These are phyloP conservation scores for Venusia cambrica DNA, from an alignment of 2,888 invertebrate species.

Conservation along the genomic window DNA sequence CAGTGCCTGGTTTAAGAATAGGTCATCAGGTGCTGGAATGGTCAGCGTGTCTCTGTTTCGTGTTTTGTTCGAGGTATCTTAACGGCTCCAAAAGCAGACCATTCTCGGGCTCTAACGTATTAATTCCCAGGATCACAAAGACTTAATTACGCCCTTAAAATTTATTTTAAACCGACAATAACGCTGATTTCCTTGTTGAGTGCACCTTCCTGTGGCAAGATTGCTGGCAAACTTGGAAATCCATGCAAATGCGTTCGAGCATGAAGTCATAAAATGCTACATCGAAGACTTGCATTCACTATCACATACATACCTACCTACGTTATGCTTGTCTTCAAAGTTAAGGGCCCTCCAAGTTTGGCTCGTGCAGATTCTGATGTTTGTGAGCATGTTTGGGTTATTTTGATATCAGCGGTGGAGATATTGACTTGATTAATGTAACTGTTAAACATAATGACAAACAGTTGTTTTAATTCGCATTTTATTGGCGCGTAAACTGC, in stretches of 20 bases:
- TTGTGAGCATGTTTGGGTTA: no score
- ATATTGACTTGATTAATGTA: conserved; percentile 55
- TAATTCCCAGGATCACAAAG: conserved; percentile 67
- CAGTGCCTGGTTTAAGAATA: conserved; percentile 33
- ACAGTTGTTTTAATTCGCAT: conserved; percentile 49
- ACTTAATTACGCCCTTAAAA: conserved; percentile 69
- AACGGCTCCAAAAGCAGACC: conserved; percentile 56
- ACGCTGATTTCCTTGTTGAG: conserved; percentile 28
- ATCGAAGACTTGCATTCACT: no score
- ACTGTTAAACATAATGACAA: conserved; percentile 59
- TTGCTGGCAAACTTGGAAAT: no score
- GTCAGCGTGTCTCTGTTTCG: no score
- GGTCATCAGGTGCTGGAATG: conserved; percentile 36
- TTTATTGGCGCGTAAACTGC: conserved; percentile 64
- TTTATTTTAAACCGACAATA: conserved; percentile 71
- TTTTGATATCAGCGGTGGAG: conserved; percentile 49
- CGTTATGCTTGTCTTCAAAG: no score
- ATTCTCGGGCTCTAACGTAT: conserved; percentile 55
- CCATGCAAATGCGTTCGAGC: no score
- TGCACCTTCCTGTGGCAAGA: no score
- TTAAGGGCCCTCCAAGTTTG: no score
- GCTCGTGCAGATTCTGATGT: no score
- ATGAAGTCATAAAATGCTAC: no score
- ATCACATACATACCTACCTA: no score
- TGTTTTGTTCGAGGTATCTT: conserved; percentile 63